These are phyloP conservation scores for Coenonympha arcania DNA, from an alignment of 2,888 invertebrate species.

Conservation along the genomic window DNA sequence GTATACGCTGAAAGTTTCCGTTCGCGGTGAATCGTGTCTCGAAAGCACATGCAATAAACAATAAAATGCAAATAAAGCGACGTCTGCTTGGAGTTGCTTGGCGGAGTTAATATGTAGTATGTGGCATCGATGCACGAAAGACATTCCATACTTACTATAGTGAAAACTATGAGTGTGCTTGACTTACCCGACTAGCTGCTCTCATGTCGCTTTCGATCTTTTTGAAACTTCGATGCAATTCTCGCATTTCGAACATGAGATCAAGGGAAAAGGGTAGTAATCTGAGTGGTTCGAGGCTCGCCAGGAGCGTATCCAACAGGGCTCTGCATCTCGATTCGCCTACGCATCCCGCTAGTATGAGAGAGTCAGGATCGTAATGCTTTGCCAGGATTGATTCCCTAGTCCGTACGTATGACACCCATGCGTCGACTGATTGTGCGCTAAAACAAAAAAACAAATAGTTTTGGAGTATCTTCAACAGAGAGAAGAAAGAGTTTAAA, in stretches of 20 bases:
- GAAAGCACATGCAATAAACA: constrained; percentile 70
- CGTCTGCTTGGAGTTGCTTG: constrained; percentile 44
- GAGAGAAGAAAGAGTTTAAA: background rate
- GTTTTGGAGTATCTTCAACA: background rate
- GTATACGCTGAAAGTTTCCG: constrained; percentile 45
- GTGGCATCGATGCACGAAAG: constrained; percentile 44
- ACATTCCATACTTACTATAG: constrained; percentile 22
- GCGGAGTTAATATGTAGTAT: constrained; percentile 43
- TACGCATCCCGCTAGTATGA: constrained; percentile 78
- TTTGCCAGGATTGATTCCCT: constrained; percentile 86
- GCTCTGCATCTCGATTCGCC: constrained; percentile 74
- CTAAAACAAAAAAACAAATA: constrained; percentile 49
- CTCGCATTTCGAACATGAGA: constrained; percentile 84
- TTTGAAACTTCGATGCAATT: constrained; percentile 83
- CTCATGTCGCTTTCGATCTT: constrained; percentile 76
- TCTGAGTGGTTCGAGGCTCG: constrained; percentile 84
- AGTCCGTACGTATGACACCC: constrained; percentile 89
- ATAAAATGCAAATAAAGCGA: constrained; percentile 74
- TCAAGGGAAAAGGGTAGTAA: constrained; percentile 87
- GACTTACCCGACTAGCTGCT: constrained; percentile 66
- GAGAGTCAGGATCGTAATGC: constrained; percentile 84
- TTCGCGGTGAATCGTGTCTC: constrained; percentile 57
- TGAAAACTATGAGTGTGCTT: background rate
- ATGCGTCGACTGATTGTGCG: constrained; percentile 89
- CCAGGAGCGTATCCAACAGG: constrained; percentile 81